Evolutionary conservation across 2,888 invertebrate genomes (phyloP).

Genomic region (Drosophila mimica): DNA sequence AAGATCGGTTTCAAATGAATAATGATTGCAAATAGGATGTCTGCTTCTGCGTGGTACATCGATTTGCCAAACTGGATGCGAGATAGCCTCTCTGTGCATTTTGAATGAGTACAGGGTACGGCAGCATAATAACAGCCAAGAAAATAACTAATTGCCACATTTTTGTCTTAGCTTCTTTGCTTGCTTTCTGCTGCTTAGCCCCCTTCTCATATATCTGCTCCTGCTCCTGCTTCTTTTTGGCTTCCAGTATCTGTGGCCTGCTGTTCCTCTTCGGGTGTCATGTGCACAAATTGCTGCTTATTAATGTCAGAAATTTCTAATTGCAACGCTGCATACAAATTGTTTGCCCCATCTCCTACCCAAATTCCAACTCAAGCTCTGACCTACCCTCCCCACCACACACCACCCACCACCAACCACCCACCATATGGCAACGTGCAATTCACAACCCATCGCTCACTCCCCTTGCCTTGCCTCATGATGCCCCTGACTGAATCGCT

Average conservation of each 20-base stretch:
- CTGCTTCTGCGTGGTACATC: not conserved
- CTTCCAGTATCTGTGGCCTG: constrained; percentile 1
- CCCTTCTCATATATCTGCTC: no score
- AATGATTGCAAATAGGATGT: not conserved
- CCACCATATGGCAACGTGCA: not conserved
- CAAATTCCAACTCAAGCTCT: not conserved
- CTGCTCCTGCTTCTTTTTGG: not conserved
- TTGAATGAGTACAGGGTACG: not conserved
- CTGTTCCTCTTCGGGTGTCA: constrained; percentile 51
- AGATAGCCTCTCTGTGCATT: not conserved
- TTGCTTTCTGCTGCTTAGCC: not conserved
- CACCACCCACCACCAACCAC: not conserved
- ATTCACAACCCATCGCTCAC: not conserved
- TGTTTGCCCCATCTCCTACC: constrained; percentile 34
- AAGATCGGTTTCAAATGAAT: not conserved
- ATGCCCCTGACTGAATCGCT: constrained; percentile 8
- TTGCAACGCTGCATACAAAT: constrained; percentile 74
- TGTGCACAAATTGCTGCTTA: constrained; percentile 77
- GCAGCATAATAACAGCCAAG: not conserved
- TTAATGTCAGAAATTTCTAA: constrained; percentile 77
- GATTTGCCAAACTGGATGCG: not conserved
- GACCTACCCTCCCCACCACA: not conserved
- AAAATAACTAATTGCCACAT: constrained; percentile 54
- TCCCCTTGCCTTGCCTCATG: not conserved
- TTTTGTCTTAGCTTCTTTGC: constrained; percentile 45